Evolutionary conservation across 2,888 invertebrate genomes (phyloP).

Genomic region (Nomada flava): DNA sequence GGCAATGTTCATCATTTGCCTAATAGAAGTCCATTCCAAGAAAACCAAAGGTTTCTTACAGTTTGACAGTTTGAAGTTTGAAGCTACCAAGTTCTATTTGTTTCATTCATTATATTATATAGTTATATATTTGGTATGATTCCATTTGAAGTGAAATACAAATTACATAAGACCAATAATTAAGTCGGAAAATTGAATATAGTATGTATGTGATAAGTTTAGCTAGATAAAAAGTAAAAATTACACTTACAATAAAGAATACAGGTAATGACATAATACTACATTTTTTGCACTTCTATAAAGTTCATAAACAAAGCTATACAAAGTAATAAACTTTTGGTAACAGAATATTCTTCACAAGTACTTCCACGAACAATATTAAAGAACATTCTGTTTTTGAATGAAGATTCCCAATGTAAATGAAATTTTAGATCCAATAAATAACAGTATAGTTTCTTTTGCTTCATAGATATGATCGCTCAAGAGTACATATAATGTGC

Average conservation of each 20-base stretch:
- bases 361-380: constrained; percentile 10
- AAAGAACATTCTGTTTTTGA: neutral
- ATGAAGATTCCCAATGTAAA: neutral
- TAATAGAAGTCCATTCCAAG: neutral
- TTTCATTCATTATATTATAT: neutral
- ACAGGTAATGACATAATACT: constrained; percentile 11
- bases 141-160: neutral
- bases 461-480: constrained; percentile 26
- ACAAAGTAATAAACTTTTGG: neutral
- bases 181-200: neutral
- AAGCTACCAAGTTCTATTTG: too few species aligned
- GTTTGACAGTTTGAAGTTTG: too few species aligned
- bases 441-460: constrained; percentile 31
- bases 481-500: constrained; percentile 28
- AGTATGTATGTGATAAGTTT: neutral
- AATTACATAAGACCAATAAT: constrained; percentile 3
- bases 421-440: constrained; percentile 5
- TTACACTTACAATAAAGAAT: neutral
- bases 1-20: neutral
- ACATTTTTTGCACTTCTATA: neutral
- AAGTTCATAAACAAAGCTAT: constrained; percentile 6
- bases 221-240: neutral
- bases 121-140: neutral
- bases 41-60: too few species aligned
- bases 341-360: constrained; percentile 1